Conservation (phyloP, 2,888 invertebrate species). For the Athalia rosae region DNA sequence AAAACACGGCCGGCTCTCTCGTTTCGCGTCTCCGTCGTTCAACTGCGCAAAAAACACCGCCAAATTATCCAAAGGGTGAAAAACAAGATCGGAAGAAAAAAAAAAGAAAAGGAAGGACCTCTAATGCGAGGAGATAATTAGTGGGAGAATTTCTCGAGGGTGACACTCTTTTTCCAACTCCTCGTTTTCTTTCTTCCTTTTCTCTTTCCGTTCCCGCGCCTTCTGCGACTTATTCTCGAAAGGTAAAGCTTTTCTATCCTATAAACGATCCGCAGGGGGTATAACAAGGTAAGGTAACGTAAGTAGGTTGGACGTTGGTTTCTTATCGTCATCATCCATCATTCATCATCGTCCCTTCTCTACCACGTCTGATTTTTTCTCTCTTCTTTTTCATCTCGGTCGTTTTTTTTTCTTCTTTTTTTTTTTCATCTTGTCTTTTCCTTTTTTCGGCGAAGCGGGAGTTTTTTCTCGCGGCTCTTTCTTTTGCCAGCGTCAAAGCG, state of each 20-base stretch:
- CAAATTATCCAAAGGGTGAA: too few species aligned
- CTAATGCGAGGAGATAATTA: slow-evolving; percentile 17
- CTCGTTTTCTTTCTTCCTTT: slow-evolving; percentile 48
- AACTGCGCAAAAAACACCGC: too few species aligned
- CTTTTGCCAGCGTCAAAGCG: too few species aligned
- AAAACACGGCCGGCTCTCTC: too few species aligned
- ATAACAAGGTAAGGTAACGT: too few species aligned
- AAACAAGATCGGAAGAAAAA: too few species aligned
- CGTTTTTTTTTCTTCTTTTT: background rate
- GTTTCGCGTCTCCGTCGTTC: too few species aligned
- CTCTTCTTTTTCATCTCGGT: background rate
- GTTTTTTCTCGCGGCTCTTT: slow-evolving; percentile 10
- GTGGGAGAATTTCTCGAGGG: slow-evolving; percentile 10
- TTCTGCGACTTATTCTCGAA: slow-evolving; percentile 26
- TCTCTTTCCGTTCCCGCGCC: slow-evolving; percentile 48
- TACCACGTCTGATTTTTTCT: slow-evolving; percentile 18
- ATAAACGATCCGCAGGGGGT: too few species aligned
- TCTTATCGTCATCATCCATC: slow-evolving; percentile 63
- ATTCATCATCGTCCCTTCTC: slow-evolving; percentile 65
- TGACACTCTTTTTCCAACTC: slow-evolving; percentile 44
- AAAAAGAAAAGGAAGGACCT: background rate
- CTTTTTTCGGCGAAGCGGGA: background rate
- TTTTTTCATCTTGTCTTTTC: background rate
- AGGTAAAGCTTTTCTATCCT: slow-evolving; percentile 13
- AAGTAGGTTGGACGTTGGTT: slow-evolving; percentile 47